These are phyloP conservation scores for Arvicanthis niloticus DNA, from an alignment of 2,113 vertebrate species.

Conservation along the genomic window DNA sequence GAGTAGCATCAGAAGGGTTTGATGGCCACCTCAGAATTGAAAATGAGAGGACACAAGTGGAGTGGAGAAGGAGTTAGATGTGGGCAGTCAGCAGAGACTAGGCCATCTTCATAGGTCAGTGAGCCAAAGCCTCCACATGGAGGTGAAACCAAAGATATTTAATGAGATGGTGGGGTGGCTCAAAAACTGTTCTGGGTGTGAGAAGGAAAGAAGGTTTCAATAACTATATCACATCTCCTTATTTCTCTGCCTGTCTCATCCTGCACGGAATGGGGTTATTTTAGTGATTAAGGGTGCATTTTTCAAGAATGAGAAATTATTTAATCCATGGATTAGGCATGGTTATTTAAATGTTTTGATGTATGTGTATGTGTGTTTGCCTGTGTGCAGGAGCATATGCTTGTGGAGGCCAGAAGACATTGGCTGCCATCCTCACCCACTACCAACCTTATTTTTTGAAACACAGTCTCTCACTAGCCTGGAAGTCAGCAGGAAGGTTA, in stretches of 20 bases:
- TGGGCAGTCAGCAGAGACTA: not conserved
- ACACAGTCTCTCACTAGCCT: not conserved
- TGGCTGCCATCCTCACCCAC: not conserved
- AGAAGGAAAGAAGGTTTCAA: not conserved
- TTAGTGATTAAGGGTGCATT: not conserved
- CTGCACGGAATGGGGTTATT: not conserved
- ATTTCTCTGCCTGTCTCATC: not conserved
- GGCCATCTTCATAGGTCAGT: not conserved
- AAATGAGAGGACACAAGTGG: not conserved
- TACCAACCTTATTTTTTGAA: not conserved
- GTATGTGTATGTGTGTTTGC: not conserved
- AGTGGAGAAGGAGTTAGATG: not conserved
- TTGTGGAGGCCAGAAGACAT: not conserved
- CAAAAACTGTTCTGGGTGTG: not conserved
- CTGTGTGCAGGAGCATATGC: no score
- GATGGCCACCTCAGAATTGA: not conserved
- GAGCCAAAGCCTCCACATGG: not conserved
- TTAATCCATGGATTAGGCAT: not conserved
- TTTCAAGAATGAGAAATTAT: not conserved
- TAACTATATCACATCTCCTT: no score
- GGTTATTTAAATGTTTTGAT: not conserved
- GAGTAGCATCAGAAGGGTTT: not conserved
- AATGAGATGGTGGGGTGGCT: not conserved
- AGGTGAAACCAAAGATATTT: not conserved
- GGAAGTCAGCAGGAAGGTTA: not conserved